Base-by-base conservation (phyloP, 2,113 vertebrate species). In the Geococcyx californianus region DNA sequence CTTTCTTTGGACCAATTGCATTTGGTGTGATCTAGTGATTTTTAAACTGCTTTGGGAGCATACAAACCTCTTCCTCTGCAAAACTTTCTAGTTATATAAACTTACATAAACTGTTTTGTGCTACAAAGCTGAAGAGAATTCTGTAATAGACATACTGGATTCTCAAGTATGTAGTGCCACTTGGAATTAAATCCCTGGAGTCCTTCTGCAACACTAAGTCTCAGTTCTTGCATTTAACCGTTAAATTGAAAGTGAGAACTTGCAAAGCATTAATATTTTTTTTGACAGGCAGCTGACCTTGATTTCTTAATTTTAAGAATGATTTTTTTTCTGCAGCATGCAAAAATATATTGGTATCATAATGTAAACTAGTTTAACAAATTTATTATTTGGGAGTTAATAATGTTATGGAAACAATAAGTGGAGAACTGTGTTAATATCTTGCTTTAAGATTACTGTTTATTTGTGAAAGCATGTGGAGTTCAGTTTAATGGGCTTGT, bases 151-250 rank as follows among this genome's bases (percentile, higher is more conserved):
- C 40, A 9, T 31, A 11, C 25, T 94, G 93, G 84, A 67, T 96
- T 96, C 79, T 78, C 67, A 90, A 96, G 60, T 87, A 93, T 92
- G 86, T 52, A 26, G 44, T 84, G 64, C 34, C 56, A 92, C 90
- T 87, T 92, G 94, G 92, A 95, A 87, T 90, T 76, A 60, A 93
- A 66, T 95, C 89, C 76, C 90, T 72, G 45, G 83, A 78, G 93
- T 68, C 76, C 56, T 95, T 94, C 75, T 60, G 88, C 68, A 96
- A 90, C 9, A 3, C 56, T 59, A 56, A 33, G 33, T 69, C 79
- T 91, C 51, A n/a, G 55, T 88, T 73, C 51, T 67, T 77, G 34
- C 12, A 19, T 89, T 94, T 94, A 94, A 94, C 88, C 26, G 19
- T 84, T 96, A 60, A 31, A 25, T 24, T 40, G 66, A 58, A 95